These are phyloP conservation scores for Saccopteryx leptura DNA, from an alignment of 2,113 vertebrate species.

Conservation along the genomic window DNA sequence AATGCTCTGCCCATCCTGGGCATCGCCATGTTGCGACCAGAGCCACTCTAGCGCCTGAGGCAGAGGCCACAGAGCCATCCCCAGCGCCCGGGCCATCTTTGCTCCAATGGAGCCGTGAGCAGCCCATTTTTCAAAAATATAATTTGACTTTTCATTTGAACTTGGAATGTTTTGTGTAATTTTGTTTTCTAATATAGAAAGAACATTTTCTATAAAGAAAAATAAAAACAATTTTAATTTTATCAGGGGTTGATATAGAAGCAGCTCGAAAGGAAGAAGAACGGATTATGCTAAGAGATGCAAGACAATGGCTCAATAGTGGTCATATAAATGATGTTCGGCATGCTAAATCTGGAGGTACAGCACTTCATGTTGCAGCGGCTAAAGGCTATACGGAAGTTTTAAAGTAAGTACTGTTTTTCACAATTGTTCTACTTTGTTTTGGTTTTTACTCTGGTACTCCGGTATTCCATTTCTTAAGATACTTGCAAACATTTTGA, in stretches of 20 bases:
- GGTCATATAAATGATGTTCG: slow-evolving; percentile 97
- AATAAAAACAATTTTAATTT: slow-evolving; percentile 57
- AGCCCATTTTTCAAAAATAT: slow-evolving; percentile 39
- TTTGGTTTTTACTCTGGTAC: slow-evolving; percentile 65
- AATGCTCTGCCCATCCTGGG: too few species aligned
- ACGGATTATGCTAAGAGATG: slow-evolving; percentile 97
- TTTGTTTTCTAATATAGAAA: slow-evolving; percentile 52
- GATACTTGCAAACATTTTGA: neutral
- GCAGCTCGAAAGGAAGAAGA: slow-evolving; percentile 99
- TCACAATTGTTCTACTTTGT: neutral
- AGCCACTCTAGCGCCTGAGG: too few species aligned
- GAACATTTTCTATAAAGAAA: slow-evolving; percentile 38
- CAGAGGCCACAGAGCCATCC: too few species aligned
- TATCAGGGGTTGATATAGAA: slow-evolving; percentile 96
- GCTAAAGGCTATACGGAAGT: slow-evolving; percentile 99
- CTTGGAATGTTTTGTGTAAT: slow-evolving; percentile 28
- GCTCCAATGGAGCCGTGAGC: too few species aligned
- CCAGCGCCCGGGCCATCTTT: too few species aligned
- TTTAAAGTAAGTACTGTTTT: slow-evolving; percentile 95
- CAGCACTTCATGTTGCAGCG: slow-evolving; percentile 97
- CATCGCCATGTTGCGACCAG: too few species aligned
- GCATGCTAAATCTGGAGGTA: slow-evolving; percentile 97
- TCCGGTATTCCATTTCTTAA: slow-evolving; percentile 6
- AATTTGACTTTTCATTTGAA: slow-evolving; percentile 43
- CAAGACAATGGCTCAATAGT: slow-evolving; percentile 98